These are phyloP conservation scores for Megalops atlanticus DNA, from an alignment of 2,113 vertebrate species.

Conservation along the genomic window DNA sequence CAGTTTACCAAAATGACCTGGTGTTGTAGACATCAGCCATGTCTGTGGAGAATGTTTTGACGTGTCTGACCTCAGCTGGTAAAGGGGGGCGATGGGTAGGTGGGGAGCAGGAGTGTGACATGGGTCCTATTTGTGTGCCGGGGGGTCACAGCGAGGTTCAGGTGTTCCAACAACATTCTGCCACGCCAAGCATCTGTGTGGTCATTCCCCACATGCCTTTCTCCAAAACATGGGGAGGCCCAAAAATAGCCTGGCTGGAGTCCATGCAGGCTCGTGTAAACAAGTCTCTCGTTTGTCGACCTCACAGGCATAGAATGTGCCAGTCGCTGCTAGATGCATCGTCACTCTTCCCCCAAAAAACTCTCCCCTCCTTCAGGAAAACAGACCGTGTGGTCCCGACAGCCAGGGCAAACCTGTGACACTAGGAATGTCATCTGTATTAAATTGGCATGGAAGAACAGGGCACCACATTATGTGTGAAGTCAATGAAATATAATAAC, in stretches of 20 bases:
- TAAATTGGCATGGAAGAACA: background rate
- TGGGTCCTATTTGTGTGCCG: background rate
- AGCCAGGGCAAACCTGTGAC: background rate
- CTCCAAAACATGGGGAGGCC: slow-evolving; percentile 54
- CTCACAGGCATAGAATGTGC: background rate
- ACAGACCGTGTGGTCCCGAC: background rate
- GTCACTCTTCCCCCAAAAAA: background rate
- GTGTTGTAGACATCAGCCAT: background rate
- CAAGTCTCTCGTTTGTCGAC: slow-evolving; percentile 46
- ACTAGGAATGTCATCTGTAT: background rate
- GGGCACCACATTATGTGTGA: background rate
- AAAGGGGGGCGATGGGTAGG: background rate
- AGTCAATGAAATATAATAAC: slow-evolving; percentile 49
- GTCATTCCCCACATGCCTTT: slow-evolving; percentile 60
- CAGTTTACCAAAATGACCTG: background rate
- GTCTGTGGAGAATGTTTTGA: background rate
- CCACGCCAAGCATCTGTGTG: slow-evolving; percentile 51
- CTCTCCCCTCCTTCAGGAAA: background rate
- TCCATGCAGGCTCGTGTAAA: slow-evolving; percentile 56
- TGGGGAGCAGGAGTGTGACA: slow-evolving; percentile 12
- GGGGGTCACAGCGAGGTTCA: slow-evolving; percentile 48
- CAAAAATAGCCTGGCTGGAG: slow-evolving; percentile 55
- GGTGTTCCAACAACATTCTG: slow-evolving; percentile 43
- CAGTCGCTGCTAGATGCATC: background rate
- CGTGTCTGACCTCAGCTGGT: too few species aligned